Evolutionary conservation across 2,888 invertebrate species (phyloP), one percentile per base, ranked within the genome.

Genomic region (Nomada hirtipes): DNA sequence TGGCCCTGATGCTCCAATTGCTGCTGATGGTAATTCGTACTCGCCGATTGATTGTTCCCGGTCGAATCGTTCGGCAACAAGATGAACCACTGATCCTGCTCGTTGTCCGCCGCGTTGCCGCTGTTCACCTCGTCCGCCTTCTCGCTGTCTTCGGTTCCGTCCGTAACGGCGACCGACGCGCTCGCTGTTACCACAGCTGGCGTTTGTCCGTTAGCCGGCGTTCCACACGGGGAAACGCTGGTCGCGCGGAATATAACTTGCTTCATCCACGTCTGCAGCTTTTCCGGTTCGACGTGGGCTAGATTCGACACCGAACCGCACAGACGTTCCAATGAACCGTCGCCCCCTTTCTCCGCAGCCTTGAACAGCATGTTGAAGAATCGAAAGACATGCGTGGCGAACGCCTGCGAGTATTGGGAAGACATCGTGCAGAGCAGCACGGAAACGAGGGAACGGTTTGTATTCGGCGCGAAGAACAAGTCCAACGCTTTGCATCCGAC

Each of bases 401-500:
- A 97, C n/a, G 95, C 95, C 85, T 96, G 95, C 0, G 96, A 96
- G 85, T 96, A 95, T 71, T 96, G 95, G 0, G 97, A 96, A 74
- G 96, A 97, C 0, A 98, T 96, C 4, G 98, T 97, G 0, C 98
- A 97, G 69, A 98, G 94, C 55, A 98, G 94, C 18, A 98, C 95
- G 83, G 97, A 97, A 0, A 97, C 96, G 57, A 98, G 95, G 81
- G 96, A 96, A 88, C 96, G 96, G 42, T 95, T 95, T 0, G 96
- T 95, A 2, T 95, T 94, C 0, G 95, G 95, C 3, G 95, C 96
- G 91, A 98, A 98, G 90, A 98, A 98, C 76, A 96, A 95, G 89
- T 98, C 97, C 90, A 98, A 95, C 0, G 98, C 98, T 89, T 96
- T 95, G 83, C 97, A 95, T 0, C 98, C 98, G 0, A 97, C 96